Base-by-base conservation (phyloP, 2,888 invertebrate species). In the Pachycephus smyrnensis region DNA sequence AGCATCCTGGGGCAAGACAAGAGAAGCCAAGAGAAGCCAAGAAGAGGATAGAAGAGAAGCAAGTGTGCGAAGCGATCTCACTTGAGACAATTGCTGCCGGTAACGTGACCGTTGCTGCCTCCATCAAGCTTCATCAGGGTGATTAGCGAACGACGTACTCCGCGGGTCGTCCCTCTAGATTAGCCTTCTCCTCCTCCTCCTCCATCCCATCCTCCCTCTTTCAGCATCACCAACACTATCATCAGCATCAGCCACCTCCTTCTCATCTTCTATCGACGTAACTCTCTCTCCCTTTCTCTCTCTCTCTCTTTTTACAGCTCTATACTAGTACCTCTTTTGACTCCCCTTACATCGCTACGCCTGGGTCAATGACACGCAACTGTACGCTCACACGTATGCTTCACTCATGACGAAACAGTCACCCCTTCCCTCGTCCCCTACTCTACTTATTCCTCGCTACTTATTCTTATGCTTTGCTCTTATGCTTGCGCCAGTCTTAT, bases 61-160 rank as follows among this genome's bases (percentile, higher is more conserved):
- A 81, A 85, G 84, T 82, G 88, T 87, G 87, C 86, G 86, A 86
- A 88, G 87, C 86, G 86, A 85, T 86, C 86, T 86, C 87, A 87
- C 87, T 87, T 83, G 85, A 86, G 85, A 86, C 86, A 86, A 86
- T 78, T 78, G 76, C 35, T 73, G 78, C 35, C 76, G 76, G 76
- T 73, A 75, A 68, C 73, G 76, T 76, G 74, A 74, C 74, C 71
- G 33, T 32, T 30, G 74, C 82, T 81, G 82, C 79, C 80, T 81
- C 82, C 83, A 83, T 83, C 83, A 83, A 82, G 83, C 82, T 81
- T 83, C 82, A 83, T 83, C 82, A 83, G 81, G 83, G 81, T 83
- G 82, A 82, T 83, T 83, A 83, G 83, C 82, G 81, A 82, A 79
- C 82, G 82, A 82, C 82, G 82, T 81, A 80, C 80, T 79, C 82